Evolutionary conservation across 1,140 invertebrate genomes (phyloP).

Genomic region (Ganaspis sp.): DNA sequence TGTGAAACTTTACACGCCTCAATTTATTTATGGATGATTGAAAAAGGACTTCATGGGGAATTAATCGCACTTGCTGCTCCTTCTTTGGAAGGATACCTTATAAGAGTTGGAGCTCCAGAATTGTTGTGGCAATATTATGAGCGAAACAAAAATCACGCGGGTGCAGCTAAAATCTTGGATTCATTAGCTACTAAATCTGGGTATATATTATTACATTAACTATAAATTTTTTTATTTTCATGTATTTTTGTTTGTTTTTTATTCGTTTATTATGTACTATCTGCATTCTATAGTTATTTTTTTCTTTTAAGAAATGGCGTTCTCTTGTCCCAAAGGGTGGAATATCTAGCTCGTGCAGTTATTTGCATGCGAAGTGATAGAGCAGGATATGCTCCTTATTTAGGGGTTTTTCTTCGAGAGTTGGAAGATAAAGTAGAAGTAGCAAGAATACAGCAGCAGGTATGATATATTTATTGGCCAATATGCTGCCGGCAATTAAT

Average conservation of each 20-base stretch:
- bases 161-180: constrained; percentile 94
- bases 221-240: too few relatives aligned
- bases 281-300: background rate
- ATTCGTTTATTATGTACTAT: background rate
- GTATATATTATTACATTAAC: constrained; percentile 71
- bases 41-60: constrained; percentile 85
- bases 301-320: constrained; percentile 77
- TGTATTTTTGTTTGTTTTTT: too few relatives aligned
- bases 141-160: constrained; percentile 91
- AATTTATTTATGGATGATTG: constrained; percentile 95
- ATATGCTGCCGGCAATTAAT: too few relatives aligned
- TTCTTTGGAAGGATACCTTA: constrained; percentile 89
- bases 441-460: constrained; percentile 85
- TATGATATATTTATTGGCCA: constrained; percentile 46
- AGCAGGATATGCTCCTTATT: constrained; percentile 84
- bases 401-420: constrained; percentile 92
- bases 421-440: constrained; percentile 96
- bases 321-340: constrained; percentile 84
- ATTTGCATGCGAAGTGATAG: constrained; percentile 95
- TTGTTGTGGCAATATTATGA: constrained; percentile 98
- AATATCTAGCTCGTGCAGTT: constrained; percentile 95
- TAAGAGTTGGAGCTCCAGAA: constrained; percentile 85
- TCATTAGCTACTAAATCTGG: constrained; percentile 89
- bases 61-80: constrained; percentile 86
- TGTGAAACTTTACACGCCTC: constrained; percentile 94